Evolutionary conservation across 2,113 vertebrate genomes (phyloP), one percentile per base, ranked within the genome.

Genomic region (Psophia crepitans): DNA sequence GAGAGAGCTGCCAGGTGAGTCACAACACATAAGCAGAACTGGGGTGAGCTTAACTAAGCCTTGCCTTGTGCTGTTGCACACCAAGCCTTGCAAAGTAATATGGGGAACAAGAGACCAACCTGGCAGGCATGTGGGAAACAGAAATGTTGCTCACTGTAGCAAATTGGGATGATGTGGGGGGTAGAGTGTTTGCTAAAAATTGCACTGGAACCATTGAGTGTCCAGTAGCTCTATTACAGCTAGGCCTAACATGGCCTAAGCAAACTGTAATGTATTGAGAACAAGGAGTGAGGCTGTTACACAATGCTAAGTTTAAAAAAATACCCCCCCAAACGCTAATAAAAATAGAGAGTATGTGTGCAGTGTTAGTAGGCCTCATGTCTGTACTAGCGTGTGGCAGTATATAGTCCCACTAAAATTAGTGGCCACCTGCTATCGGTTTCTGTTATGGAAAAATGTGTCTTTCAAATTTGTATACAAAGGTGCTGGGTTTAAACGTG

Each of bases 211-310:
- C 37, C 9, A 20, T 0, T 5, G 27, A 71, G 18, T 12, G 26
- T 51, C 60, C 65, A 23, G 70, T 0, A 0, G 27, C 39, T 66
- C 22, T 2, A 0, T 73, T 77, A 35, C 32, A 65, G 22, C 23
- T 9, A 10, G 56, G 23, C 8, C 5, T 60, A 14, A 28, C 0
- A 0, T 32, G 23, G 32, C 28, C 51, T 41, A 14, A 56, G 32
- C 33, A 32, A 56, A 12, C 13, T 64, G 23, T 21, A 32, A 14
- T 78, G 41, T 94, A 35, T 8, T 83, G 56, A 28, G 20, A 79
- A 8, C 19, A 26, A 58, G 53, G 24, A 54, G 4, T 43, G 43
- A 49, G 54, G 16, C 63, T 80, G 33, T 89, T 90, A 33, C 24
- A 43, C 37, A 48, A 19, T 6, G 20, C 2, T 26, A 44, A 54